Base-by-base conservation (phyloP, 2,113 vertebrate species). In the Canis aureus region DNA sequence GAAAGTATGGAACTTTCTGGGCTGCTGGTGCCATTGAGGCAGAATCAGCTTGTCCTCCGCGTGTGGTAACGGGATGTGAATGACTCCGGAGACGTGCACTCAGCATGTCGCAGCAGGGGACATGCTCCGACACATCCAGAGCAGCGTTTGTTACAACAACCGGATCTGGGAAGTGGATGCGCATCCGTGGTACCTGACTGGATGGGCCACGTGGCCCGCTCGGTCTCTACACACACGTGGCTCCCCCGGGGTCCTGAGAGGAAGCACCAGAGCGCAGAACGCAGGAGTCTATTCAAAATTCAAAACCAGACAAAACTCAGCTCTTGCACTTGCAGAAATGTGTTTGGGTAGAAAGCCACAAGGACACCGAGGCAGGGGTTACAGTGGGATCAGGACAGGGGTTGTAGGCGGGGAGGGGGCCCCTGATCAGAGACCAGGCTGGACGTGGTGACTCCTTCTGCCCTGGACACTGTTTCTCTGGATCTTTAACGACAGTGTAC, bases 11-110 rank as follows among this genome's bases (percentile, higher is more conserved):
- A 49, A 15, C 73, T 23, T 43, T 6, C 5, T 22, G 2, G 23
- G 12, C 38, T 43, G 20, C 23, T 23, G 12, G 25, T 25, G 38
- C 38, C 25, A 7, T 11, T 1, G 74, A 49, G 2, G n/a, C 9
- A 23, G 43, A 76, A 8, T 23, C 73, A 6, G 3, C 22, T 13
- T 3, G 38, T 12, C 73, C 23, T 38, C 13, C 0, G 15, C 23
- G 0, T 1, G 11, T 7, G 22, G 73, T 49, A 0, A 16, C 0
- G 3, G 38, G 38, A 3, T 4, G 7, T 0, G 23, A 2, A 0
- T 8, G 43, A 7, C 43, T 27, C 38, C 6, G 5, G 73, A 13
- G 38, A 27, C 23, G 0, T 6, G 23, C 12, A 49, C 38, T 49
- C 38, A 27, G 23, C 27, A 35, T 35, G 35, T 49, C 27, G 23